Evolutionary conservation across 2,888 invertebrate genomes (phyloP), one percentile per base, ranked within the genome.

Genomic region (Drosophila kuntzei): DNA sequence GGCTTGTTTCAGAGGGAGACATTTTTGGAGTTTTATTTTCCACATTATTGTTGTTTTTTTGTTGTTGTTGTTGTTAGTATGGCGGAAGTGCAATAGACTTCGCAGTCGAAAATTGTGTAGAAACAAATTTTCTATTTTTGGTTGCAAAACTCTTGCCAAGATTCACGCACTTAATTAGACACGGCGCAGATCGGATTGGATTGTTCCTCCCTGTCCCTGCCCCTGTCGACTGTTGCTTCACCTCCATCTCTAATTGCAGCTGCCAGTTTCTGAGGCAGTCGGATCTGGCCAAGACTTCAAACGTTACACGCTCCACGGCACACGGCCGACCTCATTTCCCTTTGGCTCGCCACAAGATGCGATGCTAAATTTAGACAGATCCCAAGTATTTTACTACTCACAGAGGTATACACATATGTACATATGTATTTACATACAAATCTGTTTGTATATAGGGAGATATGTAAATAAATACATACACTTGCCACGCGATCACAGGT

Each of bases 81-180:
- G 22, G 36, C 46, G 44, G 43, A 55, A 57, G 80, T 78, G 63
- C 65, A 60, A 57, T 65, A 60, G 57, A 60, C 66, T 80, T 79
- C 59, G 29, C 51, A 54, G 32, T 34, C 39, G n/a, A 55, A 58
- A 65, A 55, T 44, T 74, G 71, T 83, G 78, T 83, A 77, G 87
- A 86, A 87, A 83, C 78, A 51, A 39, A 67, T 65, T 67, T 71
- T 83, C 89, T 83, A 88, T 83, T 83, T 83, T 83, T 51, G 39
- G 58, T 50, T 18, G 58, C 41, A 37, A 44, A 57, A 84, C 55
- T 71, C 65, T 76, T 85, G 88, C 70, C 82, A 87, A 88, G 89
- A 87, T 78, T 78, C 64, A 80, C 66, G 87, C 85, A 78, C 89
- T 87, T 83, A 88, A 88, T 83, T 88, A 87, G 89, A 83, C 67